These are phyloP conservation scores for Carpatolechia fugitivella DNA, from an alignment of 2,888 invertebrate genomes.

Conservation along the genomic window DNA sequence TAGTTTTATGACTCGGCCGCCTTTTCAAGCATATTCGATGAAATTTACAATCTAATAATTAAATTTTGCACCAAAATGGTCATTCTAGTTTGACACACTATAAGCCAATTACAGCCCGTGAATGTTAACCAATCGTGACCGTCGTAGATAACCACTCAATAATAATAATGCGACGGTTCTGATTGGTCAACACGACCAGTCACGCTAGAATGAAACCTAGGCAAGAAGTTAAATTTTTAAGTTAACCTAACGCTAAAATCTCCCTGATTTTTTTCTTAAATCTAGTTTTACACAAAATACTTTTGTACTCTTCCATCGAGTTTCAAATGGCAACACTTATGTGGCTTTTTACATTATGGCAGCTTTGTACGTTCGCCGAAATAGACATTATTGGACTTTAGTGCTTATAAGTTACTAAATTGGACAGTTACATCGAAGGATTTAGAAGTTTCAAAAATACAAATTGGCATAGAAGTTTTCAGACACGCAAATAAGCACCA, in stretches of 20 bases:
- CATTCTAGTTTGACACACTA: conserved; percentile 1
- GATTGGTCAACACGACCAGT: background rate
- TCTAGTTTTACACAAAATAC: conserved; percentile 78
- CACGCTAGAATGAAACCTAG: conserved; percentile 36
- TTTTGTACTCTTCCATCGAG: conserved; percentile 78
- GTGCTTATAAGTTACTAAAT: conserved; percentile 14
- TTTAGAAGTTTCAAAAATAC: background rate
- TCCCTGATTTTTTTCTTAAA: conserved; percentile 77
- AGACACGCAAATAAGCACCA: conserved; percentile 33
- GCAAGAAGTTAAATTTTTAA: conserved; percentile 58
- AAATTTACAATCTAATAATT: conserved; percentile 43
- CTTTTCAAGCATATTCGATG: conserved; percentile 34
- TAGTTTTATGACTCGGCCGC: conserved; percentile 29
- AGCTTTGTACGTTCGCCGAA: conserved; percentile 61
- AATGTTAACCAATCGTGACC: background rate
- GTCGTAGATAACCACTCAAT: background rate
- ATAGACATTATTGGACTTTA: conserved; percentile 28
- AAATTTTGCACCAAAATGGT: conserved; percentile 45
- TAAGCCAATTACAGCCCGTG: background rate
- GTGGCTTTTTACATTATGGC: conserved; percentile 60
- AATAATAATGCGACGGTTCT: background rate
- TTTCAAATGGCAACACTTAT: conserved; percentile 71
- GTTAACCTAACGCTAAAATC: conserved; percentile 65
- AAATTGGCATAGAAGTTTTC: background rate
- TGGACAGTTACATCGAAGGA: conserved; percentile 6